phyloP scores from a whole-genome alignment of 2,113 vertebrate genomes.

The Clinocottus analis region DNA sequence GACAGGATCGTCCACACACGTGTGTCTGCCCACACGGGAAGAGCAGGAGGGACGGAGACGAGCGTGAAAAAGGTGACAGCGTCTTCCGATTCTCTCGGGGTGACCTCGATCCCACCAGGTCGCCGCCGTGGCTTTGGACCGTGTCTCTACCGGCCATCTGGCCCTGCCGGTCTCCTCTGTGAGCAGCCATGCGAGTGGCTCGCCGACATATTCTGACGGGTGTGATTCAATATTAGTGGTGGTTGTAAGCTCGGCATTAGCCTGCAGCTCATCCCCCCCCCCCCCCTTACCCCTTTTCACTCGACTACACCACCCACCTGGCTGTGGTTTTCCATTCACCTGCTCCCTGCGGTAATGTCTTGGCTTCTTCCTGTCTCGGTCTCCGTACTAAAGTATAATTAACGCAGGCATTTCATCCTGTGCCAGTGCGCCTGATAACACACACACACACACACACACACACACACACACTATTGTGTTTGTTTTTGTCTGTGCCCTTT shows the following conservation, averaged over 20 bases:
- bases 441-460: too few relatives aligned
- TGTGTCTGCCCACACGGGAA: slow-evolving; percentile 26
- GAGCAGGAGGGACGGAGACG: slow-evolving; percentile 22
- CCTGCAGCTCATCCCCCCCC: slow-evolving; percentile 38
- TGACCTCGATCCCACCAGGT: slow-evolving; percentile 71
- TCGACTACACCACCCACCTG: slow-evolving; percentile 55
- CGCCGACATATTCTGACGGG: slow-evolving; percentile 64
- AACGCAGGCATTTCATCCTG: slow-evolving; percentile 19
- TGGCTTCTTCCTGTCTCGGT: not conserved
- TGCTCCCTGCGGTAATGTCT: slow-evolving; percentile 44
- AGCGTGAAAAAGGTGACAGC: slow-evolving; percentile 63
- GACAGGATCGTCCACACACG: slow-evolving; percentile 41
- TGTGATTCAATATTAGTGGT: slow-evolving; percentile 66
- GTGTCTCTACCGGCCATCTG: slow-evolving; percentile 73
- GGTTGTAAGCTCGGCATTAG: slow-evolving; percentile 72
- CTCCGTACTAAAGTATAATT: slow-evolving; percentile 23
- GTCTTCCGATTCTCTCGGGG: slow-evolving; percentile 49
- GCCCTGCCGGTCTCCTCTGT: slow-evolving; percentile 49
- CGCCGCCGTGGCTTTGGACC: slow-evolving; percentile 50
- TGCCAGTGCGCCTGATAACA: slow-evolving; percentile 11
- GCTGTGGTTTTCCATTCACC: slow-evolving; percentile 46
- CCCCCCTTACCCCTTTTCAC: too few relatives aligned
- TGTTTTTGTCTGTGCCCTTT: not conserved
- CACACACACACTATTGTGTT: not conserved
- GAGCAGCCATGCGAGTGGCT: slow-evolving; percentile 54